Percentiles rank a stretch among this genome's conserved stretches.
phyloP scores from a whole-genome alignment of 2,888 invertebrate species.

The Aphelenchoides bicaudatus region DNA sequence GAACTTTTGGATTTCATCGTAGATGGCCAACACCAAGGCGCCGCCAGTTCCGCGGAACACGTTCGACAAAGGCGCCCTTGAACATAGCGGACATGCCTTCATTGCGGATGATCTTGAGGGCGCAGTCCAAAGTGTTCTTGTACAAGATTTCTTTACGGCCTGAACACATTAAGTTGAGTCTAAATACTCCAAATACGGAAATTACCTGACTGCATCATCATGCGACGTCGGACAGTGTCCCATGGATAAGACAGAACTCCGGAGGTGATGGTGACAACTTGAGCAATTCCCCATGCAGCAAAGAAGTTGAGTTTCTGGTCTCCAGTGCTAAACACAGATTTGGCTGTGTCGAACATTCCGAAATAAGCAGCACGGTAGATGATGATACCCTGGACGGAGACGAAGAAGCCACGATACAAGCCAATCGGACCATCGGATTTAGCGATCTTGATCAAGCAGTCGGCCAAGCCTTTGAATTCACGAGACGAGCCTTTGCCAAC shows the following conservation, averaged over 20 bases:
- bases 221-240: conserved; percentile 79
- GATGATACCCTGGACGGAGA: conserved; percentile 82
- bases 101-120: conserved; percentile 81
- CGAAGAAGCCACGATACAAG: conserved; percentile 75
- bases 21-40: conserved; percentile 85
- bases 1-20: too few relatives aligned
- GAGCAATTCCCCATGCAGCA: conserved; percentile 78
- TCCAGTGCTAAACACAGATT: conserved; percentile 80
- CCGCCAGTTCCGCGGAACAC: conserved; percentile 93
- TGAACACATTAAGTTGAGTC: conserved; percentile 99
- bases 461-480: conserved; percentile 83
- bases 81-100: too few relatives aligned
- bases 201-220: too few relatives aligned
- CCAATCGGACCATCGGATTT: conserved; percentile 77
- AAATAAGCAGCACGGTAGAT: conserved; percentile 93
- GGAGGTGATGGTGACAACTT: conserved; percentile 75
- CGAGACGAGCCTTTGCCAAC: conserved; percentile 78
- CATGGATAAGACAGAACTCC: conserved; percentile 88
- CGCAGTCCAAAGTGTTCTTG: conserved; percentile 88
- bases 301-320: conserved; percentile 81
- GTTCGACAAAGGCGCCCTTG: too few relatives aligned
- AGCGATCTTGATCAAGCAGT: conserved; percentile 78
- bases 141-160: conserved; percentile 82
- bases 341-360: conserved; percentile 91
- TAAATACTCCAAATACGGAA: too few relatives aligned